Conservation (phyloP, 2,797 vertebrate genomes). For the Gymnopithys bicolor region DNA sequence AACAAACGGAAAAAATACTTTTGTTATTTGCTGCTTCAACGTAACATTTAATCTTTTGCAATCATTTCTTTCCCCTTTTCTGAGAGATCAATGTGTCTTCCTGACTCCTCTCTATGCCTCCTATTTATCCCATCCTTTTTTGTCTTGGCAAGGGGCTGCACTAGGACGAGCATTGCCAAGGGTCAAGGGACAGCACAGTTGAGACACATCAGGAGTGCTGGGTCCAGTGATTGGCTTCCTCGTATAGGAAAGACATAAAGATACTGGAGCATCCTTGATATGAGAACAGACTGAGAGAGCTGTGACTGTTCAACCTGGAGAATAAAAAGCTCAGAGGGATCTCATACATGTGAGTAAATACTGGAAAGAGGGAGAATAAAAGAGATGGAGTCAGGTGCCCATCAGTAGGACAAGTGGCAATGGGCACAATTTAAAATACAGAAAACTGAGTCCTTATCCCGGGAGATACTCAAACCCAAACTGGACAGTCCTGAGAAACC, state of each 20-base stretch:
- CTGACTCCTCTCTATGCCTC: not conserved
- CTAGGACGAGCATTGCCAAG: not conserved
- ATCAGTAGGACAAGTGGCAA: not conserved
- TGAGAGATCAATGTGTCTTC: not conserved
- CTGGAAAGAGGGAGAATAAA: not conserved
- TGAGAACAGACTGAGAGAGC: not conserved
- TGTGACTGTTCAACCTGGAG: not conserved
- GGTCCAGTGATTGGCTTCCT: not conserved
- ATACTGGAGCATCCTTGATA: not conserved
- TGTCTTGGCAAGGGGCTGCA: not conserved
- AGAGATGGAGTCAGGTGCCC: not conserved
- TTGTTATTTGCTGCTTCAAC: not conserved
- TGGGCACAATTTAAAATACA: not conserved
- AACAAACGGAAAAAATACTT: not conserved
- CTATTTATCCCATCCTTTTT: not conserved
- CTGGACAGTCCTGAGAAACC: not conserved
- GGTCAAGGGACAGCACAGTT: not conserved
- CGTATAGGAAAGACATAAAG: not conserved
- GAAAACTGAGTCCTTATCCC: not conserved
- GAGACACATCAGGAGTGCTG: not conserved
- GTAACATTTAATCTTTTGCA: not conserved
- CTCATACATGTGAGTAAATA: not conserved
- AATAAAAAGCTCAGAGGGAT: not conserved
- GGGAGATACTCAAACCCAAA: not conserved
- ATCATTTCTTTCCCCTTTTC: not conserved